phyloP scores from a whole-genome alignment of 2,888 invertebrate species.

The Caenorhabditis sinica region DNA sequence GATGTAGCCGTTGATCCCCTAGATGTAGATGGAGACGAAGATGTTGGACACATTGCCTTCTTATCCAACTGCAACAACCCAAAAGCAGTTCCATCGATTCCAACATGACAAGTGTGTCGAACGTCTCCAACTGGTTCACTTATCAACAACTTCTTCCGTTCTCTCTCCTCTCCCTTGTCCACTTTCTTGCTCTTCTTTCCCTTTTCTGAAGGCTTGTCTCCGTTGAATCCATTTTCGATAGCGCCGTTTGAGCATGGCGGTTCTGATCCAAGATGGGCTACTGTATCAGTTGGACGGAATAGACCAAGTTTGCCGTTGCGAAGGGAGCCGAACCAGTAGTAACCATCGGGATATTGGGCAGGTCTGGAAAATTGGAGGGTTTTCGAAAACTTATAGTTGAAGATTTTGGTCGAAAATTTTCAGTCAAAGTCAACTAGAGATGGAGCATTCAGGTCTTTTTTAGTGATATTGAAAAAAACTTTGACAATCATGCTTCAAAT shows the following conservation, averaged over 20 bases:
- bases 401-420: too few relatives aligned
- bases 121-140: slow-evolving; percentile 97
- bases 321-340: slow-evolving; percentile 93
- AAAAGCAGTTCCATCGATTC: slow-evolving; percentile 96
- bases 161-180: slow-evolving; percentile 69
- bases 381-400: too few relatives aligned
- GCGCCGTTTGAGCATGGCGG: slow-evolving; percentile 57
- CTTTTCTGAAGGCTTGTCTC: slow-evolving; percentile 52
- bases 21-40: slow-evolving; percentile 67
- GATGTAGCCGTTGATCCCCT: slow-evolving; percentile 45
- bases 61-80: slow-evolving; percentile 89
- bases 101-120: slow-evolving; percentile 96
- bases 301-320: slow-evolving; percentile 87
- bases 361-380: slow-evolving; percentile 74
- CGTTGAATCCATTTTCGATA: slow-evolving; percentile 50
- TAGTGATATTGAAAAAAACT: too few relatives aligned
- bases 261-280: slow-evolving; percentile 70
- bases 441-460: too few relatives aligned
- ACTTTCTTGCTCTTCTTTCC: slow-evolving; percentile 69
- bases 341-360: slow-evolving; percentile 78
- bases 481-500: too few relatives aligned
- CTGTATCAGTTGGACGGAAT: slow-evolving; percentile 73
- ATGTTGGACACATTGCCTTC: slow-evolving; percentile 74
- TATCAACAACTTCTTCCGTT: slow-evolving; percentile 87
- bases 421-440: too few relatives aligned